Percentiles rank a stretch among this genome's conserved stretches.
Conservation (phyloP, 2,888 invertebrate species). For the Drosophila borborema region DNA sequence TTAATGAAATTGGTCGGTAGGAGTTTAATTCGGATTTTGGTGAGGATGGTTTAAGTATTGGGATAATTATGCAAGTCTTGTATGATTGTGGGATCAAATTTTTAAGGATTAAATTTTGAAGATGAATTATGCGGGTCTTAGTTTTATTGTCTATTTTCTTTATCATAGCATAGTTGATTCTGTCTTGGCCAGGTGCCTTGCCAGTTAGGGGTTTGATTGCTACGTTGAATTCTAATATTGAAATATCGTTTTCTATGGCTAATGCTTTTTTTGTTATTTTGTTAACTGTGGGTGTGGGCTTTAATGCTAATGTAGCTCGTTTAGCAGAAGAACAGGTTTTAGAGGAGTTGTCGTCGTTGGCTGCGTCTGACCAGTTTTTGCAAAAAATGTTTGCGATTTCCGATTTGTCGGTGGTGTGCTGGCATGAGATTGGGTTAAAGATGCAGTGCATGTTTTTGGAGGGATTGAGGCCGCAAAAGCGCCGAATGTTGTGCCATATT, state of each 20-base stretch:
- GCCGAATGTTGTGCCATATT: not conserved
- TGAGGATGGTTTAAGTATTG: not conserved
- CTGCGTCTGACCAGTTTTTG: constrained; percentile 2
- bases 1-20: not conserved
- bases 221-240: too few relatives aligned
- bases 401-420: not conserved
- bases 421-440: not conserved
- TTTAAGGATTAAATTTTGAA: not conserved
- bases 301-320: not conserved
- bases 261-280: too few relatives aligned
- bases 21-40: not conserved
- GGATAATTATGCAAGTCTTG: not conserved
- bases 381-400: not conserved
- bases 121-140: not conserved
- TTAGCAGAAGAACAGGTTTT: not conserved
- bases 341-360: not conserved
- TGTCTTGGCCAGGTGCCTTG: too few relatives aligned
- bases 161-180: not conserved
- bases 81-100: not conserved
- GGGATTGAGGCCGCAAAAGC: not conserved
- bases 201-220: too few relatives aligned
- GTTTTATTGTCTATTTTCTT: not conserved
- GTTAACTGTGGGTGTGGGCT: not conserved
- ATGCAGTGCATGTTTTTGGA: not conserved
- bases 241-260: too few relatives aligned